Evolutionary conservation across 2,797 vertebrate species (phyloP).

Genomic region (Sarcophilus harrisii): DNA sequence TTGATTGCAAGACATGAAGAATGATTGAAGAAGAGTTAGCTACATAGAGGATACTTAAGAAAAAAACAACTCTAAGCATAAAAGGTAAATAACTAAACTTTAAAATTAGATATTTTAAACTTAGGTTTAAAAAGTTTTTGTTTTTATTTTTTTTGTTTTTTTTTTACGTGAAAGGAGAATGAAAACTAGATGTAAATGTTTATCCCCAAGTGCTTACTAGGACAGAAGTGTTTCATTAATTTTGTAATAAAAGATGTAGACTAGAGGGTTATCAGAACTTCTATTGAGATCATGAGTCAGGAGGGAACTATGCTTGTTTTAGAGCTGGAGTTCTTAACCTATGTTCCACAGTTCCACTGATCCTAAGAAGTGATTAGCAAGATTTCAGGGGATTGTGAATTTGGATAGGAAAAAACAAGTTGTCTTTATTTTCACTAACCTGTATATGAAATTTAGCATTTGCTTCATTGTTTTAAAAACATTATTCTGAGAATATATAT

Average conservation of each 20-base stretch:
- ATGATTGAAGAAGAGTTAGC: constrained; percentile 17
- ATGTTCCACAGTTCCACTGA: background rate
- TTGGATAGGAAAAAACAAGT: background rate
- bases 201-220: background rate
- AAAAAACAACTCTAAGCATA: constrained; percentile 29
- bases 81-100: constrained; percentile 51
- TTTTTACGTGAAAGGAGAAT: constrained; percentile 16
- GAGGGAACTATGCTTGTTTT: background rate
- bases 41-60: background rate
- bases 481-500: background rate
- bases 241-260: background rate
- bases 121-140: background rate
- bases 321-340: background rate
- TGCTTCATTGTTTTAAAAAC: background rate
- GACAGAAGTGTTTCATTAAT: background rate
- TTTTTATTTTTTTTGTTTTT: too few species aligned
- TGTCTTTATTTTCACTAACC: background rate
- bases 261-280: background rate
- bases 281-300: background rate
- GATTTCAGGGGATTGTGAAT: background rate
- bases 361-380: background rate
- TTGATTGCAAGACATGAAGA: constrained; percentile 2
- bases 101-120: constrained; percentile 31
- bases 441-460: background rate
- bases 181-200: background rate